These are phyloP conservation scores for Drosophila meridionalis DNA, from an alignment of 2,888 invertebrate genomes.

Conservation along the genomic window DNA sequence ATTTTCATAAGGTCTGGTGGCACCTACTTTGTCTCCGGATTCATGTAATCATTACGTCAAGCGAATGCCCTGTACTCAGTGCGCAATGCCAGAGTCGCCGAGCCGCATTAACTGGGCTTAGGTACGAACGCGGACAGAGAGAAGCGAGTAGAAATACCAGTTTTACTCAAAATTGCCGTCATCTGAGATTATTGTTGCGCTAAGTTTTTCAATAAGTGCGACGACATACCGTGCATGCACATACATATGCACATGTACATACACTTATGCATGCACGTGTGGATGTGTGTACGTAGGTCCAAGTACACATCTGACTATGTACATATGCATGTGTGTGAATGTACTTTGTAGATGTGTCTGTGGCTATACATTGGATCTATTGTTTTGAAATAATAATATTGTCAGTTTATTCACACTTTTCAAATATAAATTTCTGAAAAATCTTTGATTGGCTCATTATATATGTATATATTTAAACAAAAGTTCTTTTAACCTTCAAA, in stretches of 20 bases:
- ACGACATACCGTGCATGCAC: neutral
- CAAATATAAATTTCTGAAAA: neutral
- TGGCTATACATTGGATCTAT: neutral
- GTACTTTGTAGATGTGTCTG: neutral
- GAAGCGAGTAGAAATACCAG: slow-evolving; percentile 61
- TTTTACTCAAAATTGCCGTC: slow-evolving; percentile 51
- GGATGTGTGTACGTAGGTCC: neutral
- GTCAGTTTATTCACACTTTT: neutral
- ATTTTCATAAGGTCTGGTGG: slow-evolving; percentile 51
- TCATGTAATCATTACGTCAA: slow-evolving; percentile 68
- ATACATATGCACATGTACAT: neutral
- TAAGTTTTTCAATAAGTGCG: slow-evolving; percentile 27
- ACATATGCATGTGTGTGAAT: neutral
- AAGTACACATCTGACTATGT: neutral
- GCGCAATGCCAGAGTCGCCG: neutral
- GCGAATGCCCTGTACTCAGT: neutral
- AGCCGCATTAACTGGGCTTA: slow-evolving; percentile 13
- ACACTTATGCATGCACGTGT: neutral
- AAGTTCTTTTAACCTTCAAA: slow-evolving; percentile 11
- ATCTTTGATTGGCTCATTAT: neutral
- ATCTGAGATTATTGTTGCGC: slow-evolving; percentile 45
- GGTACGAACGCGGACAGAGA: slow-evolving; percentile 4
- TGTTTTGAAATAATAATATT: neutral
- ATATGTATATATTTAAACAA: neutral
- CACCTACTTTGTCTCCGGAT: slow-evolving; percentile 42